These are phyloP conservation scores for Leucoraja ocellata DNA, from an alignment of 2,797 vertebrate species.

Conservation along the genomic window DNA sequence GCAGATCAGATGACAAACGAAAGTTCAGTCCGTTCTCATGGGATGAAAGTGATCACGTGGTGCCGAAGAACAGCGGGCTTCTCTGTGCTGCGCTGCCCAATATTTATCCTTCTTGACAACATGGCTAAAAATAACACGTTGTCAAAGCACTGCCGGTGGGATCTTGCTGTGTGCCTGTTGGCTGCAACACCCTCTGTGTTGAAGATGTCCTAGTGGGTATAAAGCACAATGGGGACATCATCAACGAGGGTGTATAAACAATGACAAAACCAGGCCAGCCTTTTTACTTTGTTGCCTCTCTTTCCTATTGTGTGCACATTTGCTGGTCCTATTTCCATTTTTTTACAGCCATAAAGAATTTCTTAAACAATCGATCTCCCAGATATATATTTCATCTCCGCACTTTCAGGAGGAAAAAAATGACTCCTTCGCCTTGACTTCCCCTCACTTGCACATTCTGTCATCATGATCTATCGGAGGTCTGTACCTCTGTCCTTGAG, in stretches of 20 bases:
- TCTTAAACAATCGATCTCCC: not conserved
- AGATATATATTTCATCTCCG: not conserved
- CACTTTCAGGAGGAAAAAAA: not conserved
- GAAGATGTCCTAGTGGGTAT: not conserved
- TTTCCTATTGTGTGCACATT: not conserved
- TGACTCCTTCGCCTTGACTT: not conserved
- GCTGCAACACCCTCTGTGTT: not conserved
- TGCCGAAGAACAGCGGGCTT: too few relatives aligned
- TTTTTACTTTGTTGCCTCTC: not conserved
- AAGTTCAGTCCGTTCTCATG: too few relatives aligned
- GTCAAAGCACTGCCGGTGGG: not conserved
- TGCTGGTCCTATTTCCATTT: not conserved
- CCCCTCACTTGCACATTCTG: not conserved
- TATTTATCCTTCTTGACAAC: not conserved
- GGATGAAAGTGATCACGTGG: too few relatives aligned
- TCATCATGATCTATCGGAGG: not conserved
- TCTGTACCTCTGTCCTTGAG: not conserved
- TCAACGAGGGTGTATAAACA: not conserved
- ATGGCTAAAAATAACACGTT: not conserved
- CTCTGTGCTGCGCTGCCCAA: too few relatives aligned
- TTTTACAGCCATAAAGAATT: not conserved
- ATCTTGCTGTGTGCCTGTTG: not conserved
- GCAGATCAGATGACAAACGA: too few relatives aligned
- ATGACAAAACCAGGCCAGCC: not conserved
- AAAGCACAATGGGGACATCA: not conserved